Base-by-base conservation (phyloP, 2,888 invertebrate species). In the Liopterus haemorrhoidalis region DNA sequence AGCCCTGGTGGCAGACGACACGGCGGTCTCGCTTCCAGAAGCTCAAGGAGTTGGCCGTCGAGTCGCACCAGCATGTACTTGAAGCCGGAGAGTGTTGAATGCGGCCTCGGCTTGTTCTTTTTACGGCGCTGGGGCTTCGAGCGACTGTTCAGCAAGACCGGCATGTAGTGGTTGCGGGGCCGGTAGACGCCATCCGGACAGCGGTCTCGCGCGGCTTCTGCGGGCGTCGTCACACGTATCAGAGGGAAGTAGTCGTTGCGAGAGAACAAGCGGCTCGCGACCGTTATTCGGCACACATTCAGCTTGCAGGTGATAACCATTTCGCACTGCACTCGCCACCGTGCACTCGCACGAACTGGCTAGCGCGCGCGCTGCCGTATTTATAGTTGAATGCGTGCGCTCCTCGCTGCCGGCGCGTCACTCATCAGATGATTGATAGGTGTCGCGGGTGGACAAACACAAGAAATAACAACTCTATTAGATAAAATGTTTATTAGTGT, bases 181-280 rank as follows among this genome's bases (percentile, higher is more conserved):
- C 84, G 70, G 66, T 67, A 68, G 66, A 85, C 85, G 45, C 85
- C 85, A 30, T 87, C 87, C 57, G 88, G 85, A 57, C 83, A 76
- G 66, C 87, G 85, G 62, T 84, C 84, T 51, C 86, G 74, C 60
- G 83, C 80, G 1, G 87, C 88, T 58, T 87, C 87, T 14, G 84
- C 85, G 9, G 87, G 86, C 31, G 86, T 85, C 50, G 86, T 81
- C 2, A 87, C 87, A 39, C 85, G 85, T 43, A 88, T 72, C 31
- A 89, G 71, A 15, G 89, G 88, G 60, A 88, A 82, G 64, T 88
- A 88, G 67, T 87, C 85, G 37, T 86, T 85, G 63, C 85, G 82
- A 22, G 85, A 85, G 60, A 88, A 76, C 59, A 84, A 84, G 56
- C 82, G 76, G 67, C 85, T 85, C 62, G 81, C 82, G 54, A 85